A percentile compares a stretch with the other conserved stretches of the same genome.
Evolutionary conservation across 2,888 invertebrate genomes (phyloP).

Genomic region (Drosophila seclusa): DNA sequence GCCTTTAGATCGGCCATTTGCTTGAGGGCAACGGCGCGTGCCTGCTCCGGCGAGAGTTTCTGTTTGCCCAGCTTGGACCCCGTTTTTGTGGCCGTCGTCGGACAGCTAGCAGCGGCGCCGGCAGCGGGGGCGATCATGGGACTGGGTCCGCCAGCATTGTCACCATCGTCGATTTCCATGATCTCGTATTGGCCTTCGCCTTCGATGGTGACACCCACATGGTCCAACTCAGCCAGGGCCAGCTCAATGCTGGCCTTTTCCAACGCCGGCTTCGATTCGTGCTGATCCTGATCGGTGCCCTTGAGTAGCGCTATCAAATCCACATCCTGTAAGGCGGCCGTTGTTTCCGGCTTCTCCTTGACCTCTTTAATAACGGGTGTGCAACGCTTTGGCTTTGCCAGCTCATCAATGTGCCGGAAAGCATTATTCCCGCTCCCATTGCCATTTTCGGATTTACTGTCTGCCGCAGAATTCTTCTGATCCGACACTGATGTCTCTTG

Average conservation of each 20-base stretch:
- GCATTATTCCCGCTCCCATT: slow-evolving; percentile 19
- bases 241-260: slow-evolving; percentile 51
- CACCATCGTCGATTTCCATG: slow-evolving; percentile 80
- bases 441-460: slow-evolving; percentile 29
- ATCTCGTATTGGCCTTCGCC: slow-evolving; percentile 84
- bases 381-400: slow-evolving; percentile 14
- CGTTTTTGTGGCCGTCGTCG: slow-evolving; percentile 5
- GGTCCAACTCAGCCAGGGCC: slow-evolving; percentile 58
- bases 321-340: slow-evolving; percentile 71
- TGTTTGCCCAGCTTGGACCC: slow-evolving; percentile 38
- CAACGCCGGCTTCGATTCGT: not conserved
- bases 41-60: slow-evolving; percentile 77
- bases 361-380: slow-evolving; percentile 16
- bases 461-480: slow-evolving; percentile 4
- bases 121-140: slow-evolving; percentile 14
- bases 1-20: slow-evolving; percentile 78
- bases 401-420: slow-evolving; percentile 13
- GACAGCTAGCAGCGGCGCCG: slow-evolving; percentile 1
- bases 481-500: slow-evolving; percentile 6
- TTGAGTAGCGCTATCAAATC: slow-evolving; percentile 86
- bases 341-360: slow-evolving; percentile 14
- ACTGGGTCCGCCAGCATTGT: slow-evolving; percentile 37
- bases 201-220: slow-evolving; percentile 82
- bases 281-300: slow-evolving; percentile 86
- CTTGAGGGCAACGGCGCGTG: slow-evolving; percentile 82